Base-by-base conservation (phyloP, 2,888 invertebrate genomes). In the Xestia sexstrigata region DNA sequence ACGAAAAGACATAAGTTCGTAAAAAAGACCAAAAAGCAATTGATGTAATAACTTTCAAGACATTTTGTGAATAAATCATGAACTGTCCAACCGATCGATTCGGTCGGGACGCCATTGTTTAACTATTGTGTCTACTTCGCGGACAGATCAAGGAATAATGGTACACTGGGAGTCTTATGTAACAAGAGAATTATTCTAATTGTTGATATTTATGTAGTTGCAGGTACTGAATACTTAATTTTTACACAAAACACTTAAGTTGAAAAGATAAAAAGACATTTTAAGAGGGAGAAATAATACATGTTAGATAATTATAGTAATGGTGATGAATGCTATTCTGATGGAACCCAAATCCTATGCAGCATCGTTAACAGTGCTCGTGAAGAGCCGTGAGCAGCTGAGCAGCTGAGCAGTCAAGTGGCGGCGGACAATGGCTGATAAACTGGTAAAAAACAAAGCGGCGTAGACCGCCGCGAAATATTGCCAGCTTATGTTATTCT, bases 401-500 rank as follows among this genome's bases (percentile, higher is more conserved):
- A 35, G 39, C 39, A 39, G 39, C 11, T 30, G 73, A 45, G 30
- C 55, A 58, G 30, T 30, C 17, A 74, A 49, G n/a, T 52, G n/a
- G 23, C 39, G 67, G 47, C 13, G 39, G 55, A 49, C 47, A 68
- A 49, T 63, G 23, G 15, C 55, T 39, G 74, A 74, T 45, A 60
- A n/a, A 63, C n/a, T 79, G n/a, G 47, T 20, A 70, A 23, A 65
- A 55, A 55, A 39, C 45, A 20, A 23, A 65, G 20, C 35, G 76
- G 42, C 13, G 55, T 35, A n/a, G 20, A 30, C n/a, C 0, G 49
- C 35, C 5, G 45, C 65, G 6, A 74, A 45, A 39, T 66, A 70
- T 79, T 52, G 45, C 52, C 11, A 30, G 47, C 30, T 70, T 9
- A 49, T 58, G 17, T 42, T 65, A 74, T 74, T 72, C 72, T 39